Evolutionary conservation across 2,113 vertebrate genomes (phyloP).

Genomic region (Nettapus auritus): DNA sequence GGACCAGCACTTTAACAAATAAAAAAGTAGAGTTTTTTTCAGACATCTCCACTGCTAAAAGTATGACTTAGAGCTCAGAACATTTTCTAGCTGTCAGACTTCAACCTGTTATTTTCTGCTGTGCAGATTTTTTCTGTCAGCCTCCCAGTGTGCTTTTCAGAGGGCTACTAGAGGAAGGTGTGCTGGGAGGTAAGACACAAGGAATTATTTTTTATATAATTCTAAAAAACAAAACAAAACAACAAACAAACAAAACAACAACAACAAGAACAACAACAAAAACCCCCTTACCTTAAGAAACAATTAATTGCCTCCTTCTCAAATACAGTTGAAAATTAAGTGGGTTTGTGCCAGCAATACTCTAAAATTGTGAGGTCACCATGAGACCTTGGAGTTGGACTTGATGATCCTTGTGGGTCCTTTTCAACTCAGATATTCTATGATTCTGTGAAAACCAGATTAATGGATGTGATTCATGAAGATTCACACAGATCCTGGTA

Average conservation of each 20-base stretch:
- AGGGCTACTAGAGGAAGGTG: not conserved
- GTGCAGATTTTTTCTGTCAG: constrained; percentile 41
- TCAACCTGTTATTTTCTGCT: not conserved
- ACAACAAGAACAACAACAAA: not conserved
- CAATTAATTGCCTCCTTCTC: not conserved
- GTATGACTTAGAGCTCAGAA: not conserved
- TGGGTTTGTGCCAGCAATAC: not conserved
- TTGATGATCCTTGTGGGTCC: too few species aligned
- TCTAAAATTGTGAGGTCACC: not conserved
- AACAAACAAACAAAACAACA: not conserved
- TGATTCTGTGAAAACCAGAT: not conserved
- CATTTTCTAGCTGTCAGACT: constrained; percentile 22
- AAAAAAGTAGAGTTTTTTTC: not conserved
- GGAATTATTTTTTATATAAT: not conserved
- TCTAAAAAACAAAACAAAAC: not conserved
- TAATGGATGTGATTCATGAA: not conserved
- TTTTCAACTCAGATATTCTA: too few species aligned
- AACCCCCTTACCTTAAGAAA: not conserved
- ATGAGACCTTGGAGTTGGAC: too few species aligned
- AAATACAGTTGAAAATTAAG: not conserved
- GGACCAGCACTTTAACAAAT: not conserved
- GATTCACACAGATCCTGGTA: not conserved
- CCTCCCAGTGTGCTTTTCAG: not conserved
- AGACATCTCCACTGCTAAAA: not conserved
- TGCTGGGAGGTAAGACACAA: not conserved